Evolutionary conservation across 2,888 invertebrate genomes (phyloP).

Genomic region (Drosophila suboccidentalis): DNA sequence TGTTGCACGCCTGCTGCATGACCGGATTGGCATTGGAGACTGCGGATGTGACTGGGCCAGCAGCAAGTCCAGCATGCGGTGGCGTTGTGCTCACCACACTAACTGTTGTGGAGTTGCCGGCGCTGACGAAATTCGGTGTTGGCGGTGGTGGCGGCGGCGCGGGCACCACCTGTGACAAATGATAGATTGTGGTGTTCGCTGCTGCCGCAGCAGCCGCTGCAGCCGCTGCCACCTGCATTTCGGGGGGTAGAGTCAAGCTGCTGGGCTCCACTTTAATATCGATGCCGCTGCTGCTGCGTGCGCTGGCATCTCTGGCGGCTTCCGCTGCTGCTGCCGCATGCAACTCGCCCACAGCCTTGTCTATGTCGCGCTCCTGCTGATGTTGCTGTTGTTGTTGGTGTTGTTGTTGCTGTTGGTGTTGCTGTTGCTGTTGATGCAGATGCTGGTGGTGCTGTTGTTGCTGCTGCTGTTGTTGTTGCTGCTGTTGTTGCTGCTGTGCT

Average conservation of each 20-base stretch:
- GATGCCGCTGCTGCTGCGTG: slow-evolving; percentile 60
- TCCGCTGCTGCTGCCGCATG: slow-evolving; percentile 62
- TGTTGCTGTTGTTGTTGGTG: slow-evolving; percentile 42
- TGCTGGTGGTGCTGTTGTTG: slow-evolving; percentile 49
- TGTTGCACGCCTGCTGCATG: slow-evolving; percentile 40
- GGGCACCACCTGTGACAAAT: slow-evolving; percentile 76
- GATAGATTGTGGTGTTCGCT: slow-evolving; percentile 71
- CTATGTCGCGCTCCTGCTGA: slow-evolving; percentile 74
- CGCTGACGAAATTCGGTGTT: slow-evolving; percentile 52
- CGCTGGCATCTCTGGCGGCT: slow-evolving; percentile 40
- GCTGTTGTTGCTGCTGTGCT: slow-evolving; percentile 47
- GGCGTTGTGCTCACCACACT: slow-evolving; percentile 47
- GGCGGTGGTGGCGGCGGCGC: slow-evolving; percentile 65
- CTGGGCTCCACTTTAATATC: slow-evolving; percentile 81
- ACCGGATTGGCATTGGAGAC: slow-evolving; percentile 32
- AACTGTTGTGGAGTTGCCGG: slow-evolving; percentile 35
- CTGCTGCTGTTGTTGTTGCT: slow-evolving; percentile 35
- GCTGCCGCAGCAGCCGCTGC: slow-evolving; percentile 37
- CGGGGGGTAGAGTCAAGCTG: slow-evolving; percentile 50
- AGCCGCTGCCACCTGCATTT: slow-evolving; percentile 61
- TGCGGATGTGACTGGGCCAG: slow-evolving; percentile 1
- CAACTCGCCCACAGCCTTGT: slow-evolving; percentile 81
- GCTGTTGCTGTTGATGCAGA: slow-evolving; percentile 61
- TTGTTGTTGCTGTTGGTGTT: slow-evolving; percentile 53
- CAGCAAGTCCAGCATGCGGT: slow-evolving; percentile 22